A percentile compares a stretch with the other conserved stretches of the same genome.
Evolutionary conservation across 2,797 vertebrate genomes (phyloP).

Genomic region (Trachurus trachurus): DNA sequence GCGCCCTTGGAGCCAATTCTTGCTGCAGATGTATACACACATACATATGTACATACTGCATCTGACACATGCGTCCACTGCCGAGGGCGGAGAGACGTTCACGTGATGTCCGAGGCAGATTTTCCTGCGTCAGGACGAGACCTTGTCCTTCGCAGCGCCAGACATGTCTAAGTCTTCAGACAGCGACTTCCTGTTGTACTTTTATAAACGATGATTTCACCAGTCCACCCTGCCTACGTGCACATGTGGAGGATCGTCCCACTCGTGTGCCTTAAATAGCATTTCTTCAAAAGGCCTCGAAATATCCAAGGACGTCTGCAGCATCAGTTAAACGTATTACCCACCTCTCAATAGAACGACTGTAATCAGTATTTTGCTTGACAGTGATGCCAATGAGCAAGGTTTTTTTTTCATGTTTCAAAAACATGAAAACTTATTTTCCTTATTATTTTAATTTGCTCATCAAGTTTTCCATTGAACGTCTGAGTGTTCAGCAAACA

Average conservation of each 20-base stretch:
- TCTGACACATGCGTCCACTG: not conserved
- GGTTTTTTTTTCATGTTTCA: constrained; percentile 5
- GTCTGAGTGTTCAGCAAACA: constrained; percentile 51
- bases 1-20: no score
- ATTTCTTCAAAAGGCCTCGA: not conserved
- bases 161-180: constrained; percentile 48
- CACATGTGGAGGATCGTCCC: constrained; percentile 24
- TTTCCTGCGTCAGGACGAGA: not conserved
- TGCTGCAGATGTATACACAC: constrained; percentile 33
- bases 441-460: constrained; percentile 33
- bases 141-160: not conserved
- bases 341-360: constrained; percentile 3
- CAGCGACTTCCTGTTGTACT: constrained; percentile 40
- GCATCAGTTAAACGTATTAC: not conserved
- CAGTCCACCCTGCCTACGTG: constrained; percentile 15
- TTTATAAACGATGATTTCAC: constrained; percentile 57
- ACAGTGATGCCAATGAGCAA: constrained; percentile 14
- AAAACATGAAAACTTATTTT: constrained; percentile 46
- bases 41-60: not conserved
- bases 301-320: constrained; percentile 8
- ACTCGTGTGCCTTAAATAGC: constrained; percentile 13
- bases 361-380: constrained; percentile 9
- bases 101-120: not conserved
- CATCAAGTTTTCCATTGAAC: constrained; percentile 55
- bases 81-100: not conserved